phyloP scores from a whole-genome alignment of 2,797 vertebrate species.

The Galaxias olidus region DNA sequence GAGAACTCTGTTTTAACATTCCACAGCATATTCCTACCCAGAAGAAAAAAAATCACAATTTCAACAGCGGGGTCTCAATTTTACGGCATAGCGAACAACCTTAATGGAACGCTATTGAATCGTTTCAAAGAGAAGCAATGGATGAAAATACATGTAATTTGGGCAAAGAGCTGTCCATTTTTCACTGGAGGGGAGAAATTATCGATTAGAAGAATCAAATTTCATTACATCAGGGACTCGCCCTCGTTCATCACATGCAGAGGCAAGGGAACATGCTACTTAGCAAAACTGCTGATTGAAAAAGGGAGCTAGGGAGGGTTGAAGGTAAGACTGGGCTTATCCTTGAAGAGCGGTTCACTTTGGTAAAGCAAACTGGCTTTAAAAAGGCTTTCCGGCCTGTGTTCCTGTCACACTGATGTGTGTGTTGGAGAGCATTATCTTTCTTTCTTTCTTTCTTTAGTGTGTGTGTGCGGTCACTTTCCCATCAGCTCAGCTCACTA shows the following conservation, averaged over 20 bases:
- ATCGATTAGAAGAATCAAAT: constrained; percentile 76
- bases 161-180: constrained; percentile 68
- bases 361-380: not conserved
- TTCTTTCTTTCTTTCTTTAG: not conserved
- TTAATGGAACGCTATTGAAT: constrained; percentile 73
- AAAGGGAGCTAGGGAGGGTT: constrained; percentile 24
- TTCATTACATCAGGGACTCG: constrained; percentile 64
- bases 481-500: constrained; percentile 47
- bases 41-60: constrained; percentile 47
- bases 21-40: not conserved
- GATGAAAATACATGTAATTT: constrained; percentile 67
- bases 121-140: constrained; percentile 65
- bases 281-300: constrained; percentile 39
- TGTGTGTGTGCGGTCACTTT: constrained; percentile 21
- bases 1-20: not conserved
- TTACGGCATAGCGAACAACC: constrained; percentile 62
- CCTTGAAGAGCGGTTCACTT: not conserved
- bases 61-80: constrained; percentile 65
- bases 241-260: constrained; percentile 65
- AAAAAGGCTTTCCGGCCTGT: constrained; percentile 10
- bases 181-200: constrained; percentile 73
- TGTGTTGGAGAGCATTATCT: not conserved
- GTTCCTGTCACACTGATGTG: not conserved
- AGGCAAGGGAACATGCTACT: constrained; percentile 52
- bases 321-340: not conserved